phyloP scores from a whole-genome alignment of 2,888 invertebrate genomes.

The Pheosia tremula region DNA sequence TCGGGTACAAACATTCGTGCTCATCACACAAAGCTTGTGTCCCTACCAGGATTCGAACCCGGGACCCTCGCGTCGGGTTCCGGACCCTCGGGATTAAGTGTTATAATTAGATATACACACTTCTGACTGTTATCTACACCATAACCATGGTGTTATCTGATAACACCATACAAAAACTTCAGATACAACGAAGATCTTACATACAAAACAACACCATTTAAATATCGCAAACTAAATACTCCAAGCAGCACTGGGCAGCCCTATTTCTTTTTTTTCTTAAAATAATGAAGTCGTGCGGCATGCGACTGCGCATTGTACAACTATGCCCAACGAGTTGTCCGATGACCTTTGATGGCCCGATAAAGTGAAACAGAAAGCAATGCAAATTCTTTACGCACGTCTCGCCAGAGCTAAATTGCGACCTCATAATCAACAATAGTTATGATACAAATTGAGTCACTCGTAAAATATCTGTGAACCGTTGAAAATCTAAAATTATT shows the following conservation, averaged over 20 bases:
- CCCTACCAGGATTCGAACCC: too few relatives aligned
- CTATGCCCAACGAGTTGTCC: constrained; percentile 15
- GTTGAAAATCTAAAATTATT: constrained; percentile 3
- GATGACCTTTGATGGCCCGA: constrained; percentile 25
- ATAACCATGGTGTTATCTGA: too few relatives aligned
- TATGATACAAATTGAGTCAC: neutral
- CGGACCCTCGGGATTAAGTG: too few relatives aligned
- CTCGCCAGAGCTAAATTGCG: neutral
- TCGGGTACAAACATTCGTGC: too few relatives aligned
- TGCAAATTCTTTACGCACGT: constrained; percentile 1
- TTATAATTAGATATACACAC: too few relatives aligned
- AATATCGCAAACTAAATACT: neutral
- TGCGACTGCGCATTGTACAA: constrained; percentile 22
- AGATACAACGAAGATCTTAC: neutral
- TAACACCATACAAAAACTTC: too few relatives aligned
- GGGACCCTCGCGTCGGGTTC: too few relatives aligned
- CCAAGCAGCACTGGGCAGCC: constrained; percentile 17
- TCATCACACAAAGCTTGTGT: too few relatives aligned
- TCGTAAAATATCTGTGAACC: neutral
- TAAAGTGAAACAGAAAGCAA: neutral
- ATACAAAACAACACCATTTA: too few relatives aligned
- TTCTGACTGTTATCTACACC: too few relatives aligned
- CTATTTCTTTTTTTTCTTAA: constrained; percentile 23
- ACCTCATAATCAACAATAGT: neutral
- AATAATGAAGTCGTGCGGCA: constrained; percentile 30